Conservation (phyloP, 2,113 vertebrate genomes). For the Ornithorhynchus anatinus region DNA sequence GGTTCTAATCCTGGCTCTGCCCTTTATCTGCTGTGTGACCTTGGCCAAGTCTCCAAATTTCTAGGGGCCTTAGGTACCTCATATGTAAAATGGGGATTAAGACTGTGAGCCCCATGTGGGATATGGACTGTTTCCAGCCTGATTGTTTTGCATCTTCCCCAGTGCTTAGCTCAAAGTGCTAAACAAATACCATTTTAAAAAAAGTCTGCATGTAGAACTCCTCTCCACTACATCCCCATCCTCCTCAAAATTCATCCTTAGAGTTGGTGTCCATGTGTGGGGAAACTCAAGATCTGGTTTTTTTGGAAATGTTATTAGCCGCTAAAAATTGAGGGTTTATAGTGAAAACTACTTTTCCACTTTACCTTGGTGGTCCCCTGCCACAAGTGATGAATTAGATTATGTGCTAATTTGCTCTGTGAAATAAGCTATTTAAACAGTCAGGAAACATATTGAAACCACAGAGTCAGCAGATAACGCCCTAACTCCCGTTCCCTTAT, state of each 20-base stretch:
- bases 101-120: too few species aligned
- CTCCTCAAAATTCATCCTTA: background rate
- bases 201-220: too few species aligned
- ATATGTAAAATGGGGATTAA: too few species aligned
- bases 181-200: too few species aligned
- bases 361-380: fast-evolving
- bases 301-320: background rate
- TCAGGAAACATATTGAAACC: constrained; percentile 37
- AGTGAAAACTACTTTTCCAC: background rate
- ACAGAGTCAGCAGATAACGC: constrained; percentile 40
- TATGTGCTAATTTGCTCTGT: background rate
- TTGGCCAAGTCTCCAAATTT: too few species aligned
- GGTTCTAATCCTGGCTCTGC: too few species aligned
- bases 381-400: background rate
- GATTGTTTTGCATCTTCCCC: too few species aligned
- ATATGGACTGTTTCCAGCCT: too few species aligned
- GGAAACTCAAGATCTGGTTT: background rate
- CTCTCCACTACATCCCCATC: background rate
- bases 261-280: background rate
- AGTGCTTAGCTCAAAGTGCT: too few species aligned
- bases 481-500: constrained; percentile 2
- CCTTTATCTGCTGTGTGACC: too few species aligned
- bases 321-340: fast-evolving
- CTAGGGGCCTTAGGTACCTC: too few species aligned
- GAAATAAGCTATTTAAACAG: constrained; percentile 2